phyloP scores from a whole-genome alignment of 1,140 invertebrate genomes.

The Vollenhovia emeryi region DNA sequence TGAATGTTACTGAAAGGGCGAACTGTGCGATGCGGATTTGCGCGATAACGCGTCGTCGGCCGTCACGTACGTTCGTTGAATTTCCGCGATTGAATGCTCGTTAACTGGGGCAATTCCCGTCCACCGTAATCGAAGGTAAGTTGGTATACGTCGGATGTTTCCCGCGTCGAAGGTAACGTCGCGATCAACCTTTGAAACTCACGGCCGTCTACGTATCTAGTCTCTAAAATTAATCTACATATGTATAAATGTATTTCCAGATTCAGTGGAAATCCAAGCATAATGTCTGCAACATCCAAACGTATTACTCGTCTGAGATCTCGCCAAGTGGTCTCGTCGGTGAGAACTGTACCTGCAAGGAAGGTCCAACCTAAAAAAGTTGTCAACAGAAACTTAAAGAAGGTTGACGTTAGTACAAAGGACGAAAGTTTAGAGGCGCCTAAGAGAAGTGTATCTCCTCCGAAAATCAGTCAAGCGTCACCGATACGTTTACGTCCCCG shows the following conservation, averaged over 20 bases:
- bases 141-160: neutral
- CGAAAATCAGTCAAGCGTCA: neutral
- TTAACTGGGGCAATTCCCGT: neutral
- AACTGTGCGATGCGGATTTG: neutral
- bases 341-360: neutral
- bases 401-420: neutral
- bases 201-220: too few relatives aligned
- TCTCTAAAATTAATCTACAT: neutral
- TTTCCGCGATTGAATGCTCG: neutral
- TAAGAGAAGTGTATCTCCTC: neutral
- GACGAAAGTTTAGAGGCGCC: neutral
- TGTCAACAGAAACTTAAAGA: neutral
- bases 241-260: slow-evolving; percentile 29
- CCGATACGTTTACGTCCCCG: slow-evolving; percentile 22
- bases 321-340: too few relatives aligned
- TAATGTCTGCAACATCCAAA: neutral
- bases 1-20: neutral
- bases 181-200: neutral
- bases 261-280: neutral
- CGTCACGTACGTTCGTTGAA: neutral
- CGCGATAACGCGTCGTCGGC: neutral
- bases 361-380: neutral
- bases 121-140: neutral
- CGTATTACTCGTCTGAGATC: neutral
- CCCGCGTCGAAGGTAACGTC: neutral